These are phyloP conservation scores for Oreonectes daqikongensis DNA, from an alignment of 2,797 vertebrate genomes.

Conservation along the genomic window DNA sequence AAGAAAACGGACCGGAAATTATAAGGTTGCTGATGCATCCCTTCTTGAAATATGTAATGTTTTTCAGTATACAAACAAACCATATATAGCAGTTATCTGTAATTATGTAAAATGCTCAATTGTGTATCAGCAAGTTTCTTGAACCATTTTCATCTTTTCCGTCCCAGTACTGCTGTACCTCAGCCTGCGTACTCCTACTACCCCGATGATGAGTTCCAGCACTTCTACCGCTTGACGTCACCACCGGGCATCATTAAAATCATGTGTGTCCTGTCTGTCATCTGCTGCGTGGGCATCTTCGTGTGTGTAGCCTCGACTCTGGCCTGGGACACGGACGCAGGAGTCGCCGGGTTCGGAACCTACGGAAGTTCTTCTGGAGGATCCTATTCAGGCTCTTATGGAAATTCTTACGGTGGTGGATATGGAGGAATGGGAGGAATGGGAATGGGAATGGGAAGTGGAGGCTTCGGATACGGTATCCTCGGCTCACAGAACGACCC, in stretches of 20 bases:
- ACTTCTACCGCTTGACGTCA: slow-evolving; percentile 88
- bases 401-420: slow-evolving; percentile 27
- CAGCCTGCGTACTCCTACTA: slow-evolving; percentile 89
- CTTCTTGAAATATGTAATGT: not conserved
- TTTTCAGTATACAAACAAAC: not conserved
- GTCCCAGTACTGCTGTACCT: slow-evolving; percentile 61
- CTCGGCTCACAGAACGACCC: slow-evolving; percentile 85
- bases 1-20: too few species aligned
- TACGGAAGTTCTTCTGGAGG: slow-evolving; percentile 28
- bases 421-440: slow-evolving; percentile 60
- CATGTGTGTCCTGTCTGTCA: slow-evolving; percentile 78
- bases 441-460: not conserved
- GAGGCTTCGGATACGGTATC: slow-evolving; percentile 74
- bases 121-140: not conserved
- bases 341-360: slow-evolving; percentile 56
- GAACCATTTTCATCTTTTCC: not conserved
- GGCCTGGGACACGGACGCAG: slow-evolving; percentile 80
- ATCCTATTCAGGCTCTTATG: too few species aligned
- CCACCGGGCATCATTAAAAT: slow-evolving; percentile 89
- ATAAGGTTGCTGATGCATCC: too few species aligned
- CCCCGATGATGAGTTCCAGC: slow-evolving; percentile 87
- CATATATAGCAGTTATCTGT: not conserved
- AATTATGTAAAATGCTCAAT: not conserved
- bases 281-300: slow-evolving; percentile 85
- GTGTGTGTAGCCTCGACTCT: slow-evolving; percentile 90